A percentile compares a stretch with the other conserved stretches of the same genome.
Evolutionary conservation across 2,888 invertebrate genomes (phyloP).

Genomic region (Arenicola marina): DNA sequence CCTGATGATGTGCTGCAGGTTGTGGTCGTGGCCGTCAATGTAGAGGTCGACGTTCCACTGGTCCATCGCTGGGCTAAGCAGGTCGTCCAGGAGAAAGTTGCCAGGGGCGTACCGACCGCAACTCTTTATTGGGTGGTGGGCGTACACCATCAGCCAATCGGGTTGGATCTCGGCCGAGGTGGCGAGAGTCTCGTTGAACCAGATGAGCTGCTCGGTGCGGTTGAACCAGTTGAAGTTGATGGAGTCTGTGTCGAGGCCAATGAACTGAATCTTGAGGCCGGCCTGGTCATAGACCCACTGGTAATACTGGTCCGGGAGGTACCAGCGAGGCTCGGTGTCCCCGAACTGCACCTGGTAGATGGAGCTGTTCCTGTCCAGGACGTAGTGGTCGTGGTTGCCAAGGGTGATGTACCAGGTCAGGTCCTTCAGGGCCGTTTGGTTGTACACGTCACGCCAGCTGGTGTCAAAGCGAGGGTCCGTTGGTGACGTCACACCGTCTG

Average conservation of each 20-base stretch:
- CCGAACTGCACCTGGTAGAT: slow-evolving; percentile 10
- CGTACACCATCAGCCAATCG: slow-evolving; percentile 15
- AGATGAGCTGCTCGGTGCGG: slow-evolving; percentile 4
- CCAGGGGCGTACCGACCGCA: slow-evolving; percentile 10
- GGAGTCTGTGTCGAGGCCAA: slow-evolving; percentile 4
- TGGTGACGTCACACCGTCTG: slow-evolving; percentile 6
- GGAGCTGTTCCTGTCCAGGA: background rate
- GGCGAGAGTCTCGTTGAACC: slow-evolving; percentile 10
- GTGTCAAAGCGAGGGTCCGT: slow-evolving; percentile 9
- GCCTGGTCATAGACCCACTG: too few relatives aligned
- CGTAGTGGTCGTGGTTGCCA: slow-evolving; percentile 23
- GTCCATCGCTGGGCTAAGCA: background rate
- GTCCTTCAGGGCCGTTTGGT: background rate
- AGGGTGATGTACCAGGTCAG: slow-evolving; percentile 18
- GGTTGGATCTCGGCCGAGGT: background rate
- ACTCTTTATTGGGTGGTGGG: slow-evolving; percentile 15
- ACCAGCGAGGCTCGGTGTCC: slow-evolving; percentile 10
- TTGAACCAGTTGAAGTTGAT: background rate
- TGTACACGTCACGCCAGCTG: slow-evolving; percentile 8
- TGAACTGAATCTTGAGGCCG: background rate
- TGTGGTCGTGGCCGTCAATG: slow-evolving; percentile 22
- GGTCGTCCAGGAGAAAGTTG: background rate
- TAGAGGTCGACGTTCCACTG: slow-evolving; percentile 12
- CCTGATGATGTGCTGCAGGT: slow-evolving; percentile 16
- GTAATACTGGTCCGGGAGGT: slow-evolving; percentile 12